Conservation (phyloP, 1,140 invertebrate genomes). For the Drosophila paulistorum region DNA sequence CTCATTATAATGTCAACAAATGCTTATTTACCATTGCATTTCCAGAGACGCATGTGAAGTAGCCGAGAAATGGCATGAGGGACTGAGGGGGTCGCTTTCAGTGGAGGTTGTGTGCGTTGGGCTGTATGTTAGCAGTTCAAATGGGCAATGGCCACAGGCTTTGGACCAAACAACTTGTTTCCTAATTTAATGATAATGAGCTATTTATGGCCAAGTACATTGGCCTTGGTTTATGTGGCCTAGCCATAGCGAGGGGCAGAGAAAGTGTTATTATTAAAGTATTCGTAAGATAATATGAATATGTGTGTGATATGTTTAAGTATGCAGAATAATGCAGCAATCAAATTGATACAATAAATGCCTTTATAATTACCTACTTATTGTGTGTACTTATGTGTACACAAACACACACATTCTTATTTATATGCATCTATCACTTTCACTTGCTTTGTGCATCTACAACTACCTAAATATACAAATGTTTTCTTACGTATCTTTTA, state of each 20-base stretch:
- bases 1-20: slow-evolving; percentile 73
- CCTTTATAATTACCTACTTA: slow-evolving; percentile 5
- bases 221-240: slow-evolving; percentile 20
- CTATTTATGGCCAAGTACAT: slow-evolving; percentile 71
- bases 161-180: slow-evolving; percentile 70
- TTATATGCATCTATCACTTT: too few relatives aligned
- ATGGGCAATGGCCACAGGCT: slow-evolving; percentile 48
- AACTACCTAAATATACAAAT: too few relatives aligned
- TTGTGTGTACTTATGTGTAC: not conserved
- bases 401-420: not conserved
- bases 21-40: slow-evolving; percentile 68
- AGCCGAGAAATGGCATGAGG: not conserved
- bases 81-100: not conserved
- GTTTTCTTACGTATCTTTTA: too few relatives aligned
- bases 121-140: slow-evolving; percentile 48
- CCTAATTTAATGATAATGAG: slow-evolving; percentile 79
- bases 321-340: not conserved
- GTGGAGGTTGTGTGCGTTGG: slow-evolving; percentile 26
- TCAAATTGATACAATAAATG: slow-evolving; percentile 12
- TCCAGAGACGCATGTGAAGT: slow-evolving; percentile 22
- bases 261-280: slow-evolving; percentile 59
- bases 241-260: slow-evolving; percentile 22
- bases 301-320: slow-evolving; percentile 2
- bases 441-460: too few relatives aligned
- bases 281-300: too few relatives aligned